phyloP scores from a whole-genome alignment of 64 coral and sea anemone genomes.

The Acropora yongei region DNA sequence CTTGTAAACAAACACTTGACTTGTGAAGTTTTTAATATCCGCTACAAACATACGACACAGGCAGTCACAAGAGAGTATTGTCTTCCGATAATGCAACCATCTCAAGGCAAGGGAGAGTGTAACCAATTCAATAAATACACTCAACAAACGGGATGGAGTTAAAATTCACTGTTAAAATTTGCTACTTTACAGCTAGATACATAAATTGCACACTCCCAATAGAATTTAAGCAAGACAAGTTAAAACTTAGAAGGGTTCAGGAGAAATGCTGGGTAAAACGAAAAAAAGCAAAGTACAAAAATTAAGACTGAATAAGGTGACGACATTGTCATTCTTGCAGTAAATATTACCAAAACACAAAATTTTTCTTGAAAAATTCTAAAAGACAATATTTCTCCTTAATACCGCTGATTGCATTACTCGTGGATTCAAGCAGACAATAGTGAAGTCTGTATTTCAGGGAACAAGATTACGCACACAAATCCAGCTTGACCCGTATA shows the following conservation, averaged over 20 bases:
- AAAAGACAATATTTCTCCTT: conserved; percentile 17
- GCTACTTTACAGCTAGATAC: conserved; percentile 46
- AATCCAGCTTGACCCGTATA: background rate
- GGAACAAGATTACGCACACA: background rate
- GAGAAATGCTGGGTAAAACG: background rate
- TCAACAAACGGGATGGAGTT: background rate
- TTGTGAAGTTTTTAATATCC: conserved; percentile 45
- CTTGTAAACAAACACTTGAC: conserved; percentile 54
- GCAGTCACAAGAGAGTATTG: background rate
- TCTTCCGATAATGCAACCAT: background rate
- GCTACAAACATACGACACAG: background rate
- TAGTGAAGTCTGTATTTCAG: background rate
- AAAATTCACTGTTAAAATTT: conserved; percentile 59
- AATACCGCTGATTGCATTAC: background rate
- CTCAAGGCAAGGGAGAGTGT: too few species aligned
- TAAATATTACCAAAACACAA: background rate
- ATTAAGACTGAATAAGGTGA: background rate
- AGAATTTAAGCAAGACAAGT: background rate
- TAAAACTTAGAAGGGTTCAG: background rate
- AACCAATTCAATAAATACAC: background rate
- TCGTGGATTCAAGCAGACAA: background rate
- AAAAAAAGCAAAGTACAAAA: background rate
- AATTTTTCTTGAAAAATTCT: background rate
- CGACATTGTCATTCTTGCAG: background rate
- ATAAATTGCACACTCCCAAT: conserved; percentile 8